Base-by-base conservation (phyloP, 2,888 invertebrate genomes). In the Acanthococcus lagerstroemiae region DNA sequence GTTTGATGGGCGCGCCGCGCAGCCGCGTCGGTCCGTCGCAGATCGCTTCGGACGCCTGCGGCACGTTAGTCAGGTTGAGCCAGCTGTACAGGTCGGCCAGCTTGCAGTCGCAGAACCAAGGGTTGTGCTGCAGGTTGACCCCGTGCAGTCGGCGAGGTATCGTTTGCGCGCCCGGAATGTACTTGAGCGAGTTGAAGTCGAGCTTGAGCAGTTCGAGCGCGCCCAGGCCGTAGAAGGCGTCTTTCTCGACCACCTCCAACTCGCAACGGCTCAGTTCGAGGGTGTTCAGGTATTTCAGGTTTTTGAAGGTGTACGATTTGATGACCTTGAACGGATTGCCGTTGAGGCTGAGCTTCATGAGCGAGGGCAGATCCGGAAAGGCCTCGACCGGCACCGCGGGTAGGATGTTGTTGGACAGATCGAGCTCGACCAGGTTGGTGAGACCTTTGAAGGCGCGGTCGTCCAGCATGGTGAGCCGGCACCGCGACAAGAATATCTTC, bases 71-170 rank as follows among this genome's bases (percentile, higher is more conserved):
- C 74, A 83, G 83, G 70, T 81, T 80, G 72, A 93, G 80, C 90
- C 91, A 92, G 69, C 81, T 78, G 74, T 88, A 84, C 73, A 92
- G 78, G 72, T 88, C 85, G 71, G 85, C 79, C 73, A 92, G 80
- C 71, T 85, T 83, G 76, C 93, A 93, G 77, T 92, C 90, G 77
- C 93, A 93, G 71, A 84, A 82, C 93, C 92, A 93, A 70, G 87
- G 86, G 80, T 93, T 93, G 75, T 86, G 86, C 75, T 91, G 87
- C 71, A 93, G 78, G 73, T 88, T 85, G 67, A 92, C 82, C 67
- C 88, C 90, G 72, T 88, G 85, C 71, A 92, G 78, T 56, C 84
- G 83, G 69, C 84, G 84, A n/a, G 90, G 88, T 61, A 89, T 80
- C 72, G 87, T 83, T 73, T 83, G 82, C 67, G 80, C 80, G 55